Evolutionary conservation across 2,113 vertebrate species (phyloP), one percentile per base, ranked within the genome.

Genomic region (Mirounga angustirostris): DNA sequence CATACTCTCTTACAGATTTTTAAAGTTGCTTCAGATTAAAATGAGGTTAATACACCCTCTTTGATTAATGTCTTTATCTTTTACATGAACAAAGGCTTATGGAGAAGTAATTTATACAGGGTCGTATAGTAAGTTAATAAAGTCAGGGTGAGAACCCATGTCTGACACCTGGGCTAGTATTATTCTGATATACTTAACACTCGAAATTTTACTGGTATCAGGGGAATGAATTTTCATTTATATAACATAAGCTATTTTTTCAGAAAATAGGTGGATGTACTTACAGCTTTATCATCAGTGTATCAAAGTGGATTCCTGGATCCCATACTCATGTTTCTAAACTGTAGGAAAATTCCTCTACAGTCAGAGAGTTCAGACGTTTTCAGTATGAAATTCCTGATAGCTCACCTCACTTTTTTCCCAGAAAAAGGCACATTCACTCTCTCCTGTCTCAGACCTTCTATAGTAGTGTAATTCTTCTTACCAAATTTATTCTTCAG

Each of bases 1-100:
- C 33, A 61, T 74, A 33, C 71, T 69, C 54, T 81, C 36, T 33
- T 46, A 28, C 1, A 67, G 50, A 71, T 91, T 85, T 96, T 33
- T 46, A 56, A 74, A 93, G 40, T 91, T 91, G 43, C 16, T 92
- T 94, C 61, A 90, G 58, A 69, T 94, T 91, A 95, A 96, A 92
- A 83, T 87, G 33, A 67, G 12, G 36, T 65, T 63, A 87, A 73
- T 56, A 16, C 14, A 95, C 33, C n/a, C 40, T 90, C 56, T 94
- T 83, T 58, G 33, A n/a, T 69, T 46, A 56, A 30, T 71, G n/a
- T 96, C 36, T 83, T 96, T 40, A 67, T 46, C 26, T 82, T 92
- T 80, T 63, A 94, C 54, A 18, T 82, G 33, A 69, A 79, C n/a
- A 67, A 40, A 95, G 36, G 12, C 65, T 65, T 76, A 30, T 30